Conservation (phyloP, 2,888 invertebrate genomes). For the Arctia plantaginis region DNA sequence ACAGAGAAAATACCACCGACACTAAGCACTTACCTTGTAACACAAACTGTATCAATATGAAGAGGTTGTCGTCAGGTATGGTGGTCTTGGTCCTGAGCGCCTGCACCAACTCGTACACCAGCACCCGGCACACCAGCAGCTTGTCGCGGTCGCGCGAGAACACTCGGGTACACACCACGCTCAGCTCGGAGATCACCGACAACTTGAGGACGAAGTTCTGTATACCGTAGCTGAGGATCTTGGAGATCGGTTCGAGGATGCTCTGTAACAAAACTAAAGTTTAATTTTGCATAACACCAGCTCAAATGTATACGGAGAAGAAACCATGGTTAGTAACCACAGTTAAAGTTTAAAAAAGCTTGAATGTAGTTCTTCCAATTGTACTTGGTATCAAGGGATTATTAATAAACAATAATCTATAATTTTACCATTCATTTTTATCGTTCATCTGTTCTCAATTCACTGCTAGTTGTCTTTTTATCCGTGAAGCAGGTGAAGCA, state of each 20-base stretch:
- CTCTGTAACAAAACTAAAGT: conserved; percentile 80
- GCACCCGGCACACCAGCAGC: conserved; percentile 94
- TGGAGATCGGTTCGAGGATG: conserved; percentile 97
- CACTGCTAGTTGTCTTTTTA: too few relatives aligned
- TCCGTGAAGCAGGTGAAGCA: too few relatives aligned
- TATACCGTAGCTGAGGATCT: conserved; percentile 96
- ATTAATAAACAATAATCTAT: too few relatives aligned
- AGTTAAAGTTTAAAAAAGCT: too few relatives aligned
- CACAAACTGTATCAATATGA: conserved; percentile 95
- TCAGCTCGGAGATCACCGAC: conserved; percentile 93
- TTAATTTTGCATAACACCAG: background rate
- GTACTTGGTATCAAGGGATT: too few relatives aligned
- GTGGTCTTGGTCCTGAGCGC: conserved; percentile 98
- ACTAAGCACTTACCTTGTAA: conserved; percentile 88
- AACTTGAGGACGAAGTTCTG: conserved; percentile 95
- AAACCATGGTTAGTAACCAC: too few relatives aligned
- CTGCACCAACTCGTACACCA: conserved; percentile 97
- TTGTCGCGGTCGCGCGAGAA: conserved; percentile 98
- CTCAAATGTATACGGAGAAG: background rate
- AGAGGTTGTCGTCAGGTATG: conserved; percentile 97
- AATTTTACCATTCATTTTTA: too few relatives aligned
- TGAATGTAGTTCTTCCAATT: too few relatives aligned
- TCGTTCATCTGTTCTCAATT: too few relatives aligned
- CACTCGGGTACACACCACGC: conserved; percentile 95
- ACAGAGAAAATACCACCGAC: background rate